These are phyloP conservation scores for Onychorhynchus coronatus DNA, from an alignment of 2,113 vertebrate species.

Conservation along the genomic window DNA sequence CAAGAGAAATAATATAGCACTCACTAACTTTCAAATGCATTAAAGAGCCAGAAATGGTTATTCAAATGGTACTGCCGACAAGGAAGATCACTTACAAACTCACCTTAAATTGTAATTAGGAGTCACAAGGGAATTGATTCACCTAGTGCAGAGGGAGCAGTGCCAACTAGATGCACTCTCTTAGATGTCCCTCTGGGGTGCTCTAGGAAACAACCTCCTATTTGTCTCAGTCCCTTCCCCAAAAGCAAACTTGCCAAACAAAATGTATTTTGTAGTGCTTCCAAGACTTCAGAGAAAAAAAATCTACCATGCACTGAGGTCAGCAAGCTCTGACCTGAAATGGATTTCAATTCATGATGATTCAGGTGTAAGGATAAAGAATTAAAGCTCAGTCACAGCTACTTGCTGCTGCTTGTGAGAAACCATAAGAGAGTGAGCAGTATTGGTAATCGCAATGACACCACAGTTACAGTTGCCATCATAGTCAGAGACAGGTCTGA, in stretches of 20 bases:
- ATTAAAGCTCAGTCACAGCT: neutral
- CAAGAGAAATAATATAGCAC: neutral
- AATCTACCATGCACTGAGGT: neutral
- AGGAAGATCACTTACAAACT: neutral
- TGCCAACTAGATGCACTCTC: neutral
- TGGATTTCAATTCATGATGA: neutral
- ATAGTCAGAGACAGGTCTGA: neutral
- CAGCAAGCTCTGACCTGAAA: neutral
- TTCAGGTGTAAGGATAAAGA: neutral
- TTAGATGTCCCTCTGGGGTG: neutral
- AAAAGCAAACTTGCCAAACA: neutral
- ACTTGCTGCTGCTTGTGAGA: neutral
- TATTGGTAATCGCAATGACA: neutral
- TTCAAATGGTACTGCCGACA: neutral
- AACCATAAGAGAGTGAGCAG: neutral
- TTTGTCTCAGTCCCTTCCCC: neutral
- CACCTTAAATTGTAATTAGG: neutral
- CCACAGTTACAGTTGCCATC: neutral
- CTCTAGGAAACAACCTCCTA: neutral
- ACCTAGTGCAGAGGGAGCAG: neutral
- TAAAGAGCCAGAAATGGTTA: neutral
- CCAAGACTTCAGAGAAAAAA: neutral
- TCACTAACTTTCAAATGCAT: neutral
- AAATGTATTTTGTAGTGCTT: neutral
- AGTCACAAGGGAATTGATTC: neutral